A percentile compares a stretch with the other conserved stretches of the same genome.
phyloP scores from a whole-genome alignment of 2,888 invertebrate genomes.

The Watsonalla cultraria region DNA sequence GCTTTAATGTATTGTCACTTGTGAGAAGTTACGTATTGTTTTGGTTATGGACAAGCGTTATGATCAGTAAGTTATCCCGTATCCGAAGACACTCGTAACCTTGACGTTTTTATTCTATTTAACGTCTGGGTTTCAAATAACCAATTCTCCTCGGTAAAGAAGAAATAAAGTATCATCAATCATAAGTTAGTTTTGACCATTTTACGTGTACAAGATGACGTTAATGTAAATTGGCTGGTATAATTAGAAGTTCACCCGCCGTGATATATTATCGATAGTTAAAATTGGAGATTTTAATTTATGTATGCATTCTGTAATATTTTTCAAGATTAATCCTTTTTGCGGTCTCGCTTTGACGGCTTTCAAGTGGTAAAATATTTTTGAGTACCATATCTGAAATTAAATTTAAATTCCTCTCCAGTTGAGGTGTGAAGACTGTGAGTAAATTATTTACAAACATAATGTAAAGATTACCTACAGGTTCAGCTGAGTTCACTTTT shows the following conservation, averaged over 20 bases:
- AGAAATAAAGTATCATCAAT: constrained; percentile 44
- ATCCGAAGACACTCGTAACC: not conserved
- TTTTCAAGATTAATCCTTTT: constrained; percentile 1
- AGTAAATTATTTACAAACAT: no score
- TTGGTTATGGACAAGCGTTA: no score
- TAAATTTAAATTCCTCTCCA: not conserved
- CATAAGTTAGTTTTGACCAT: constrained; percentile 44
- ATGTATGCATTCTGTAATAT: constrained; percentile 14
- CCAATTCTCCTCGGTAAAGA: constrained; percentile 37
- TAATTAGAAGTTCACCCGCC: constrained; percentile 57
- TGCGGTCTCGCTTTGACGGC: constrained; percentile 1
- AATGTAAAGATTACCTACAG: no score
- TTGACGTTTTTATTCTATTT: constrained; percentile 2
- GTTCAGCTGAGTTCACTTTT: no score
- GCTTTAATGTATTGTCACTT: no score
- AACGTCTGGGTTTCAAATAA: constrained; percentile 8
- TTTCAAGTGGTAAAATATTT: not conserved
- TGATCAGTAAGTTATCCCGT: not conserved
- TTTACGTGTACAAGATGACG: constrained; percentile 47
- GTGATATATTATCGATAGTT: constrained; percentile 54
- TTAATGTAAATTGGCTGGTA: constrained; percentile 56
- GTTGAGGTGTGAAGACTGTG: no score
- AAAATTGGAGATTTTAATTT: constrained; percentile 19
- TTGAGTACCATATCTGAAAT: not conserved
- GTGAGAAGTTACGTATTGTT: no score